phyloP scores from a whole-genome alignment of 2,797 vertebrate genomes.

The Philypnodon macrostomus region DNA sequence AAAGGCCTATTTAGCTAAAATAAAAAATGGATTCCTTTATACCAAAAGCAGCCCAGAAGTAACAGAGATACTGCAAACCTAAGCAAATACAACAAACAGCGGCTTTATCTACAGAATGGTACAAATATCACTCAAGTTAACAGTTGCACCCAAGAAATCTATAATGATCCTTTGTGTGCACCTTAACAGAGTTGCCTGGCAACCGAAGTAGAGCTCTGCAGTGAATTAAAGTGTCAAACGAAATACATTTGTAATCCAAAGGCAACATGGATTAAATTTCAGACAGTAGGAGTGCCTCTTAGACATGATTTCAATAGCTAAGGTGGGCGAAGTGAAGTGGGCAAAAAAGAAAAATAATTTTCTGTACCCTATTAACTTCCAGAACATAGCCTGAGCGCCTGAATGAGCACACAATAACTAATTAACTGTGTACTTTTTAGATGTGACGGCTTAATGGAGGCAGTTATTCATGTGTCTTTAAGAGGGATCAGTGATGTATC shows the following conservation, averaged over 20 bases:
- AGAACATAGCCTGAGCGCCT: slow-evolving; percentile 16
- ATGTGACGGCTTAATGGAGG: slow-evolving; percentile 35
- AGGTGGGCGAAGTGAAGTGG: slow-evolving; percentile 53
- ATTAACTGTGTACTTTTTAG: slow-evolving; percentile 53
- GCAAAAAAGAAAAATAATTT: slow-evolving; percentile 43
- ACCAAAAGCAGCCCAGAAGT: slow-evolving; percentile 21
- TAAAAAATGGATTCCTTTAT: slow-evolving; percentile 34
- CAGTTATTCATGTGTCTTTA: slow-evolving; percentile 42
- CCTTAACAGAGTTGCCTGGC: slow-evolving; percentile 71
- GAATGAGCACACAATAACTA: slow-evolving; percentile 51
- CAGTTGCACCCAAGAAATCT: slow-evolving; percentile 60
- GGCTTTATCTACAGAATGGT: slow-evolving; percentile 40
- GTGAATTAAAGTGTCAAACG: slow-evolving; percentile 69
- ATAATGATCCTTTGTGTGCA: slow-evolving; percentile 71
- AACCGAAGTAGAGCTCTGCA: slow-evolving; percentile 61
- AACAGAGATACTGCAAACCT: slow-evolving; percentile 17
- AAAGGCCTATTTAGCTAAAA: slow-evolving; percentile 39
- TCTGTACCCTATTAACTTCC: slow-evolving; percentile 39
- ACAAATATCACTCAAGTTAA: slow-evolving; percentile 55
- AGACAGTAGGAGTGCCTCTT: slow-evolving; percentile 57
- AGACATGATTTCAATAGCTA: slow-evolving; percentile 59
- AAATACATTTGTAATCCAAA: slow-evolving; percentile 72
- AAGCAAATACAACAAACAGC: slow-evolving; percentile 35
- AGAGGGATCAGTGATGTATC: slow-evolving; percentile 39
- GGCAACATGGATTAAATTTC: slow-evolving; percentile 64